Base-by-base conservation (phyloP, 2,113 vertebrate genomes). In the Helogale parvula region DNA sequence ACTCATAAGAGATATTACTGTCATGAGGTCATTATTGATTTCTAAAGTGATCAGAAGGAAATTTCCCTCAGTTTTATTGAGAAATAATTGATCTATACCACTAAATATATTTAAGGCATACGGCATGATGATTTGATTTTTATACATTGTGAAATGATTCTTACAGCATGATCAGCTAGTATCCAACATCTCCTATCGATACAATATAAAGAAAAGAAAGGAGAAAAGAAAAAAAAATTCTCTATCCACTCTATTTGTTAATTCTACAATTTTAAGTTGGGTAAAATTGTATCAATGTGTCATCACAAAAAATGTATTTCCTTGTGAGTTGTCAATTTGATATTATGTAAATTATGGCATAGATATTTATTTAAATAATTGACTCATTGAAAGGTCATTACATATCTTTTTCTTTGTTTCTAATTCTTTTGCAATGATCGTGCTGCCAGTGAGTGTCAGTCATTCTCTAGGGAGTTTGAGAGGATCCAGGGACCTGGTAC, bases 21-120 rank as follows among this genome's bases (percentile, higher is more conserved):
- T 88, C 81, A 65, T 41, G 47, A 96, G 19, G 50, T 93, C 13
- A 33, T 76, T 95, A 77, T 29, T 68, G 69, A 95, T 95, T 95
- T 95, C 69, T 88, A 63, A 90, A 86, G 77, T 47, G 31, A 92
- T 95, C 65, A 88, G 0, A 96, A 90, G 25, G 72, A 76, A 90
- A 60, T 15, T 35, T 23, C 13, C 41, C 52, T 33, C 13, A 35
- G n/a, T 81, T 57, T 80, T 57, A 57, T 27, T 57, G 79, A 38
- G 21, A 81, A 57, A 35, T 57, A 81, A 81, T 81, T 57, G n/a
- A 57, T 11, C 19, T n/a, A 54, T 3, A 57, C 35, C 13, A 4
- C 52, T 16, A 7, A 8, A 35, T 57, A 27, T 7, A n/a, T 57
- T 54, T 57, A 81, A 81, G 52, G 79, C 21, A 27, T 81, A 81